Evolutionary conservation across 2,797 vertebrate genomes (phyloP), one percentile per base, ranked within the genome.

Genomic region (Hypotaenidia philippensis): DNA sequence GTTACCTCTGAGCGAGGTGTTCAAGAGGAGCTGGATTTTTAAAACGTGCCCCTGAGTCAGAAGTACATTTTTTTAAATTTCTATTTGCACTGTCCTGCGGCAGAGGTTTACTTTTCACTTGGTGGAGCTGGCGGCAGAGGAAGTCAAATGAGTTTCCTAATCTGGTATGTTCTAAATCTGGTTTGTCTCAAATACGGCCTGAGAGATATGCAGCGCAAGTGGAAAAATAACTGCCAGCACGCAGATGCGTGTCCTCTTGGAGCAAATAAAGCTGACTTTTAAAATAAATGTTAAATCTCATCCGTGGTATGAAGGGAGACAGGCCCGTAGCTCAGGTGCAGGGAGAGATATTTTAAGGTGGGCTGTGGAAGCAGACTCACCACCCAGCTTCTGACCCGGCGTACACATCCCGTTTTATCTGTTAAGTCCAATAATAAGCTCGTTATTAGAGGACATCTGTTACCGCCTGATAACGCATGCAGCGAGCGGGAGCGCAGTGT

Each of bases 111-210:
- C 89, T 92, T 94, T 91, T 93, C n/a, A 38, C 55, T 88, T 13
- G 1, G 21, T 57, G 85, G 78, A 87, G 56, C 81, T 84, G 85
- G 89, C 18, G 0, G 89, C 87, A 53, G 80, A 63, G 85, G 80
- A 91, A 95, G 94, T 87, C 91, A 94, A 93, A 94, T 88, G 94
- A 93, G 89, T 94, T 97, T 96, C 91, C 91, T 94, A 91, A 94
- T 94, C 91, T 83, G 86, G 90, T 85, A 3, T 91, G 78, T 89
- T 95, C 93, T 92, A 89, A 96, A 93, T 95, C 95, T 96, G 96
- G 94, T 94, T 94, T 95, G 94, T 94, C 91, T 96, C 93, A 95
- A 95, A 94, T 74, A 40, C 41, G 31, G 80, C 71, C 86, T 64
- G 66, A 69, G 90, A 95, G 93, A 91, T 82, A 70, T 13, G 59